Evolutionary conservation across 2,797 vertebrate genomes (phyloP).

Genomic region (Craterocephalus amniculus): DNA sequence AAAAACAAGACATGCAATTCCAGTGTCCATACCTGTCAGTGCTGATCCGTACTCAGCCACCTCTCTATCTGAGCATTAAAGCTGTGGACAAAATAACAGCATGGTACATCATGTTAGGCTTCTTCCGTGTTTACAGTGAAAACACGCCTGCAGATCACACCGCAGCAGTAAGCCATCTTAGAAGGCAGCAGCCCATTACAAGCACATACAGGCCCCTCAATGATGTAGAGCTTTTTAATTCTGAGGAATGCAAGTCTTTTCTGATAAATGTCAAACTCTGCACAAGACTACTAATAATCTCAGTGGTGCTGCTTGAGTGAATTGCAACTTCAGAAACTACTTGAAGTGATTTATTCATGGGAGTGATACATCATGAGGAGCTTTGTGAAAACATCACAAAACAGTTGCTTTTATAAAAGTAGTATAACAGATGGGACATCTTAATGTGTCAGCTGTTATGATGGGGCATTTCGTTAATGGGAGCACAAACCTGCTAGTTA

Average conservation of each 20-base stretch:
- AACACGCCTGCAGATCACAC: constrained; percentile 66
- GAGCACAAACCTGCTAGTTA: background rate
- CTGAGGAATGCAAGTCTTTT: constrained; percentile 67
- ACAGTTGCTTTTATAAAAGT: background rate
- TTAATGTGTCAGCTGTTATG: background rate
- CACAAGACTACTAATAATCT: constrained; percentile 25
- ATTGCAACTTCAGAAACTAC: constrained; percentile 40
- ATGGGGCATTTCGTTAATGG: background rate
- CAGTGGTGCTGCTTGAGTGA: constrained; percentile 37
- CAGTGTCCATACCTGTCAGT: constrained; percentile 57
- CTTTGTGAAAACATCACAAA: constrained; percentile 6
- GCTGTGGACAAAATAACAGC: constrained; percentile 68
- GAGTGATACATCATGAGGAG: constrained; percentile 36
- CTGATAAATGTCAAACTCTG: constrained; percentile 58
- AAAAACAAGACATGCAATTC: constrained; percentile 44
- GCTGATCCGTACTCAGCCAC: constrained; percentile 39
- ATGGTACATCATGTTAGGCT: constrained; percentile 50
- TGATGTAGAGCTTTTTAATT: constrained; percentile 70
- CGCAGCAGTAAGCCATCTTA: constrained; percentile 51
- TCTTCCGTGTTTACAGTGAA: constrained; percentile 69
- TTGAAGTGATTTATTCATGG: constrained; percentile 33
- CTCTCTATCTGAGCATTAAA: constrained; percentile 64
- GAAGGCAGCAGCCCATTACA: constrained; percentile 49
- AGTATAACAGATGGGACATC: background rate
- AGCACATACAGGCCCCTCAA: constrained; percentile 66